Evolutionary conservation across 2,797 vertebrate genomes (phyloP), one percentile per base, ranked within the genome.

Genomic region (Halcyon chelicuti): DNA sequence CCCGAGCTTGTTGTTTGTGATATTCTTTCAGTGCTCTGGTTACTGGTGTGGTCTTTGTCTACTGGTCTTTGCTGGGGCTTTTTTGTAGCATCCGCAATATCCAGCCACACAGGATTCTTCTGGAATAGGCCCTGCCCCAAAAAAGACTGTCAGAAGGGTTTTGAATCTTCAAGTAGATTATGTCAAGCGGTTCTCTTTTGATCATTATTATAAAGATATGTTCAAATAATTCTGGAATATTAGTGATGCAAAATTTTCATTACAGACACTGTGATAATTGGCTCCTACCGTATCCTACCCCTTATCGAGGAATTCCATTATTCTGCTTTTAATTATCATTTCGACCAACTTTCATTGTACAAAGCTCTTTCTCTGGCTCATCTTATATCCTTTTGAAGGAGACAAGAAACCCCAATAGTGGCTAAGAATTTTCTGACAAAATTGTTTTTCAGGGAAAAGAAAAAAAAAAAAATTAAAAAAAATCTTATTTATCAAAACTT

Each of bases 401-500:
- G 82, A 94, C 85, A 58, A 77, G 91, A 54, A 94, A 75, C 42
- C 21, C 21, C 22, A 88, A 74, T 7, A 57, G 40, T 67, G 57
- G 82, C 20, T 19, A 61, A 77, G 79, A 94, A 90, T 95, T 95
- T 95, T 88, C 85, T 93, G 85, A 78, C 75, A 88, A 91, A 95
- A 95, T 90, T 97, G 88, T 89, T 95, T 95, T 83, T 77, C 37
- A 31, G 68, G 60, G 51, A 28, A 3, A 5, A 47, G 28, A 28
- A 29, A 49, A 54, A 37, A 29, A 39, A 20, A 33, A 79, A 66
- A 84, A 72, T 77, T 21, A 33, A 79, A 76, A 81, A 83, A 57
- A 18, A 28, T 80, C 81, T 93, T 97, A 95, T 95, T 95, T 95
- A 94, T 94, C 84, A 95, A 93, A 95, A 93, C 88, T 84, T 97